Base-by-base conservation (phyloP, 2,113 vertebrate species). In the Leptobrachium leishanense region DNA sequence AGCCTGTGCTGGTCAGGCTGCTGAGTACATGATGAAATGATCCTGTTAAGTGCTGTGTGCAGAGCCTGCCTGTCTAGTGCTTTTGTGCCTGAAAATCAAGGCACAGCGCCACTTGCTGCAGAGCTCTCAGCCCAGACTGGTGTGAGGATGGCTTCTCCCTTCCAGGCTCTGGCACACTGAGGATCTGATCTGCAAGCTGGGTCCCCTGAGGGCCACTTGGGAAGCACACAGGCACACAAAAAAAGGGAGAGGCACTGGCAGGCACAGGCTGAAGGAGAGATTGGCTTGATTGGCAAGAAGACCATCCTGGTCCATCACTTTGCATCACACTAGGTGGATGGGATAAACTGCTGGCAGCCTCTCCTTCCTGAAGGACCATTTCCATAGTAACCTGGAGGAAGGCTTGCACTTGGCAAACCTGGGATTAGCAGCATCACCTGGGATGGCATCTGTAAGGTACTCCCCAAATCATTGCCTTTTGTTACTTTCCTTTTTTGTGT, bases 101-200 rank as follows among this genome's bases (percentile, higher is more conserved):
- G 50, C 67, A 80, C 63, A 80, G 77, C 77, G 77, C 78, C 78
- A 81, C 78, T 81, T 65, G 68, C 68, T 72, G 76, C 76, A 79
- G 78, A 74, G 63, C 31, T 68, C 42, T 62, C 72, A 72, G 76
- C 76, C 75, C 76, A 70, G 68, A 20, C 68, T 72, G 68, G 76
- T 79, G 76, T 79, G 76, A 79, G 76, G 68, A 72, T 72, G 76
- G 78, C 64, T 68, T 70, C 55, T 59, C n/a, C 53, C 76, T 77
- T 74, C 78, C 78, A 81, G 78, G 53, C 72, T 68, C 70, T 79
- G 78, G 78, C 78, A 79, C 77, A 15, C 40, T 79, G 70, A 79
- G 46, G 53, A 72, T 59, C 74, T 70, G 68, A 70, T 71, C 68
- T 59, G 68, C 65, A 46, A 63, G 41, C 2, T 44, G 9, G 44